Evolutionary conservation across 2,113 vertebrate species (phyloP).

Genomic region (Dascyllus trimaculatus): DNA sequence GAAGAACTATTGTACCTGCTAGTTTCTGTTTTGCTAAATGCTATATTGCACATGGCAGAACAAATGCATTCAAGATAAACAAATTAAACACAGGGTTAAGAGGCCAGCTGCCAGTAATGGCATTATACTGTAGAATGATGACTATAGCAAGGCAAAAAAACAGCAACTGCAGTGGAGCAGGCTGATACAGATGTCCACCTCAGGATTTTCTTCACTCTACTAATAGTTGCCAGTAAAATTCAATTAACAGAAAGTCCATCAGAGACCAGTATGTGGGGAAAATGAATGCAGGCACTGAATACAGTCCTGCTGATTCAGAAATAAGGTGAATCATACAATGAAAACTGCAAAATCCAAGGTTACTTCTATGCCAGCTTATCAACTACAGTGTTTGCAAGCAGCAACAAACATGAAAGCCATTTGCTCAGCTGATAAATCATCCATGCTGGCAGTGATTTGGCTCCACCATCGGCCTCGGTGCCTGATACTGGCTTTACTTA

Average conservation of each 20-base stretch:
- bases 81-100: background rate
- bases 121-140: background rate
- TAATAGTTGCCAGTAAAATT: background rate
- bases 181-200: background rate
- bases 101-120: background rate
- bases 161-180: background rate
- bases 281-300: no score
- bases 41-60: no score
- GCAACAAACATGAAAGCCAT: slow-evolving; percentile 1
- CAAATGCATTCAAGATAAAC: background rate
- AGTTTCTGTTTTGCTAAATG: background rate
- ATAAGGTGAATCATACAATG: no score
- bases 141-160: background rate
- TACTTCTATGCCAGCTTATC: background rate
- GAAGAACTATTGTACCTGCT: background rate
- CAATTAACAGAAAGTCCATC: no score
- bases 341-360: background rate
- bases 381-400: background rate
- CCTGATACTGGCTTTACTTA: no score
- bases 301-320: no score
- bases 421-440: background rate
- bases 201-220: background rate
- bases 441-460: background rate
- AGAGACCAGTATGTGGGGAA: no score
- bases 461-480: background rate